Conservation (phyloP, 2,888 invertebrate genomes). For the Liodrosophila aerea region DNA sequence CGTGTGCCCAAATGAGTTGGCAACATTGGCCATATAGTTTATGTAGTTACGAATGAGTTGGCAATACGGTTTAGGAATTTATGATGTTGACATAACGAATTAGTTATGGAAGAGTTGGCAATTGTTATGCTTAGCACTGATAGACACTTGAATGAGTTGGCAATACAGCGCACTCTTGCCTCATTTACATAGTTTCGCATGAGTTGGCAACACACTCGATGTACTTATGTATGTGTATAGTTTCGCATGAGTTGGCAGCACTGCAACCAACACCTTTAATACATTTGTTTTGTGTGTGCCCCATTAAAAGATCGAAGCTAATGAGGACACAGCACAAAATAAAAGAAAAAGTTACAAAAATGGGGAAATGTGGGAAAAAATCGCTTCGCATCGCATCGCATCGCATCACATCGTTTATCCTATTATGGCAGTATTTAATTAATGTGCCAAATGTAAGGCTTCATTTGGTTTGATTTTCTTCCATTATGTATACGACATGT, state of each 20-base stretch:
- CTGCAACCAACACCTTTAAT: not conserved
- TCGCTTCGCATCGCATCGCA: not conserved
- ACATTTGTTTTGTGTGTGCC: not conserved
- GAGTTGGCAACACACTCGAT: not conserved
- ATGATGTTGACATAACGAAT: not conserved
- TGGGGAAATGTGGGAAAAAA: too few species aligned
- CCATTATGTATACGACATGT: conserved; percentile 63
- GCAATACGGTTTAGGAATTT: not conserved
- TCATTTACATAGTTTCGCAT: not conserved
- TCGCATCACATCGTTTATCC: conserved; percentile 49
- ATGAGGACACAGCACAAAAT: conserved; percentile 41
- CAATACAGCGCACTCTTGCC: not conserved
- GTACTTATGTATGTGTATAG: too few species aligned
- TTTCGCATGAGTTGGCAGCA: conserved; percentile 1
- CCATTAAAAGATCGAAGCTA: conserved; percentile 53
- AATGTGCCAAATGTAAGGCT: conserved; percentile 59
- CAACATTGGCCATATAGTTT: not conserved
- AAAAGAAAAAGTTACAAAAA: too few species aligned
- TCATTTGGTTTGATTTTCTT: conserved; percentile 56
- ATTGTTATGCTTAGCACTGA: conserved; percentile 5
- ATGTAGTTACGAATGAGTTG: conserved; percentile 8
- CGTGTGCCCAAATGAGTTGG: conserved; percentile 1
- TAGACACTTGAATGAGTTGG: conserved; percentile 3
- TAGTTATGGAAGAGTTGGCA: not conserved
- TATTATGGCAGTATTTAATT: conserved; percentile 74